Evolutionary conservation across 1,140 invertebrate species (phyloP), one percentile per base, ranked within the genome.

Genomic region (Polypedilum pembai): DNA sequence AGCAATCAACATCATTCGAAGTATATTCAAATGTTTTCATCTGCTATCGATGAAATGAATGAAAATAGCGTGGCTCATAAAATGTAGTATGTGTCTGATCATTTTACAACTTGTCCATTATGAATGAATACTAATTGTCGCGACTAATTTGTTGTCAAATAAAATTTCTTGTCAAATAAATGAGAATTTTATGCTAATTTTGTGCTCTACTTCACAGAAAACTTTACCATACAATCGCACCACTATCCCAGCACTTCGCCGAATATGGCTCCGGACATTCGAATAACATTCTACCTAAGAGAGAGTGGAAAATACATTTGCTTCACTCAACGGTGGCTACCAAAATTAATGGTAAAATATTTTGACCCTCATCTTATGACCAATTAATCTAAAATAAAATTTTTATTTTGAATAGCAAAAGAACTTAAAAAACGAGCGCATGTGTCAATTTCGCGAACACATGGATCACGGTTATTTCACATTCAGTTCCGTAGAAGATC

Each of bases 231-330:
- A 21, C 17, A 18, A 18, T 69, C 65, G 10, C 65, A 69, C 18
- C 45, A 69, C 15, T 21, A 21, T 69, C 8, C 65, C 17, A 69
- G 45, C 24, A 33, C 24, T 33, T 33, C 12, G 45, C 45, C 12
- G 3, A 56, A 56, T 15, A 56, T 56, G 45, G 45, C 45, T 12
- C 45, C 45, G 45, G 45, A 69, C 8, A 21, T 69, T 69, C 65
- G 65, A 69, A 69, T 69, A 69, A 69, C 65, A 69, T 69, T 69
- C 17, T 69, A 20, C 65, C 8, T 69, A 69, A 69, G 18, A 69
- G 65, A 69, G 17, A 17, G 17, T 18, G 65, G 20, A 69, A 10
- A 8, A 10, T 69, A 69, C 17, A 69, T 69, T 20, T 69, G 65
- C 17, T 69, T 69, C 65, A 69, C 20, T 69, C 65, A 21, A 69